phyloP scores from a whole-genome alignment of 2,888 invertebrate species.

The Eueremaeus valkanovi region DNA sequence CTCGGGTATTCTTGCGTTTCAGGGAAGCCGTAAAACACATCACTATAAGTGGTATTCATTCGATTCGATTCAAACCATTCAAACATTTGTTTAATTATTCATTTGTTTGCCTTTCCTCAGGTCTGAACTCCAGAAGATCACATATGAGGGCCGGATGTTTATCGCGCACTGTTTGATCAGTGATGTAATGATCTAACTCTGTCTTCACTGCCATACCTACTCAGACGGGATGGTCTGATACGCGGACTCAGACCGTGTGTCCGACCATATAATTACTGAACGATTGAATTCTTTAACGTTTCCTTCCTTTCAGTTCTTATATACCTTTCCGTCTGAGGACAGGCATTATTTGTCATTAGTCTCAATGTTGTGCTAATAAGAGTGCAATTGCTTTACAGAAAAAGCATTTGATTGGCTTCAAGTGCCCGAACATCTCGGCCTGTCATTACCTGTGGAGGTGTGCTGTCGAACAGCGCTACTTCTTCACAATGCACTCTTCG shows the following conservation, averaged over 20 bases:
- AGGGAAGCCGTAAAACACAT: slow-evolving; percentile 84
- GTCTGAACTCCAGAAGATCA: slow-evolving; percentile 72
- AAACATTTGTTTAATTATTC: neutral
- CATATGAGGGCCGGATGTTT: slow-evolving; percentile 97
- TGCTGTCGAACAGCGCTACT: slow-evolving; percentile 94
- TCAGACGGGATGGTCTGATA: too few relatives aligned
- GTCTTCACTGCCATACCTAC: too few relatives aligned
- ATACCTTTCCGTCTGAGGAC: too few relatives aligned
- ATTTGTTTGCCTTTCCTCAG: too few relatives aligned
- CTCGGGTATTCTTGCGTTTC: slow-evolving; percentile 89
- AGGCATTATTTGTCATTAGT: too few relatives aligned
- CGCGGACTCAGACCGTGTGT: too few relatives aligned
- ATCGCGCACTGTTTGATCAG: slow-evolving; percentile 88
- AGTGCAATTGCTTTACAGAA: slow-evolving; percentile 46
- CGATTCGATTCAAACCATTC: neutral
- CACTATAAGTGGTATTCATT: slow-evolving; percentile 79
- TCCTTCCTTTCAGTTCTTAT: too few relatives aligned
- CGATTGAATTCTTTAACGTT: too few relatives aligned
- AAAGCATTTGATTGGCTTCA: slow-evolving; percentile 75
- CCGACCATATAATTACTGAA: too few relatives aligned
- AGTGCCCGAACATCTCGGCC: slow-evolving; percentile 84
- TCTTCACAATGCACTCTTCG: slow-evolving; percentile 86
- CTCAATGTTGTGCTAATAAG: too few relatives aligned
- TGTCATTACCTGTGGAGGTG: slow-evolving; percentile 96
- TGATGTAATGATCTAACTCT: slow-evolving; percentile 62